Evolutionary conservation across 2,888 invertebrate genomes (phyloP).

Genomic region (Gandaritis pyraliata): DNA sequence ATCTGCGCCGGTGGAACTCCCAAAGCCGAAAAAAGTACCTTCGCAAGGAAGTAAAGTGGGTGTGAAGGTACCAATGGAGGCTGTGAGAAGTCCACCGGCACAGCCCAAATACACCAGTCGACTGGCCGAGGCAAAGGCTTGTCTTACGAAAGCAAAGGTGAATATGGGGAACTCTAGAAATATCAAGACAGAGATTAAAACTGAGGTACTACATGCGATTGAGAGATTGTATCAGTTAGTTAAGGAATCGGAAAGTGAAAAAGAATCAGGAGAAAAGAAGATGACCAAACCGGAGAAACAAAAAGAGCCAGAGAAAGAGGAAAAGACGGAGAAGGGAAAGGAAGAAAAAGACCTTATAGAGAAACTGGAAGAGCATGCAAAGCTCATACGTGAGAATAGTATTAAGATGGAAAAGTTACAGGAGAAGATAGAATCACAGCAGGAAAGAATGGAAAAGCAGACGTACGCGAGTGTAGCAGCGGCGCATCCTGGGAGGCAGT

Average conservation of each 20-base stretch:
- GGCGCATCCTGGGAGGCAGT: not conserved
- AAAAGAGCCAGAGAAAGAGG: not conserved
- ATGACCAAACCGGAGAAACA: not conserved
- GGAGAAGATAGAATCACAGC: not conserved
- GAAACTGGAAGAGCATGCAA: not conserved
- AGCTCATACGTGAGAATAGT: not conserved
- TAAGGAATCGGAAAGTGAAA: not conserved
- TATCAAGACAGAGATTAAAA: no score
- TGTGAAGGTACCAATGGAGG: not conserved
- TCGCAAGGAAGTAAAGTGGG: no score
- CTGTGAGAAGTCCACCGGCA: not conserved
- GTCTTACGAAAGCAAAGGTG: no score
- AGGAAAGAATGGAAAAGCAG: not conserved
- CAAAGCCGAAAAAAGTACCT: not conserved
- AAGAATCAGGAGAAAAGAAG: no score
- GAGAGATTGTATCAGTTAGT: not conserved
- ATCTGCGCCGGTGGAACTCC: no score
- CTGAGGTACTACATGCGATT: no score
- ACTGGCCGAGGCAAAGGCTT: no score
- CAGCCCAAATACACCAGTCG: no score
- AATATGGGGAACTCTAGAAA: no score
- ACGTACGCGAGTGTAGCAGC: conserved; percentile 3
- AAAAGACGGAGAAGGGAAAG: not conserved
- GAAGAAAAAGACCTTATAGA: not conserved
- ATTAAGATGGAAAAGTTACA: not conserved